A percentile compares a stretch with the other conserved stretches of the same genome.
Evolutionary conservation across 1,140 invertebrate species (phyloP).

Genomic region (Philopotamus ludificatus): DNA sequence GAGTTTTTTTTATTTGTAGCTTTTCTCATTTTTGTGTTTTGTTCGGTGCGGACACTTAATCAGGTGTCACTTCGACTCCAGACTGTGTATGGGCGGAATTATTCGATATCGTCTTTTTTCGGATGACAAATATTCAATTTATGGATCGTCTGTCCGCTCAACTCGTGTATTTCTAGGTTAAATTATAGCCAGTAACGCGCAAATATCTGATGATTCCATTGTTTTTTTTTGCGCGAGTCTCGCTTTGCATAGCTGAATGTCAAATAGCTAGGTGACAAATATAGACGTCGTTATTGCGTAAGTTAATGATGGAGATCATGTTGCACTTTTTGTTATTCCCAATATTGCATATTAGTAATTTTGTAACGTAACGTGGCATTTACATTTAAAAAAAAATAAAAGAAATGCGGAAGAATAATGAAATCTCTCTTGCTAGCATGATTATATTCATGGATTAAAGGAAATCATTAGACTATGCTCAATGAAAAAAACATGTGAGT

Average conservation of each 20-base stretch:
- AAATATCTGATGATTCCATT: not conserved
- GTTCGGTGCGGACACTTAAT: not conserved
- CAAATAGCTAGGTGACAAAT: not conserved
- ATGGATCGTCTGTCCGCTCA: not conserved
- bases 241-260: not conserved
- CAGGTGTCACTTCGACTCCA: not conserved
- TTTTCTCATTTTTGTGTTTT: no score
- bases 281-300: no score
- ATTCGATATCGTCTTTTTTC: slow-evolving; percentile 15
- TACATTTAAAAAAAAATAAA: no score
- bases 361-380: no score
- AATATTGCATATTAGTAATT: no score
- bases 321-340: no score
- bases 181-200: not conserved
- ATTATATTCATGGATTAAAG: no score
- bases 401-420: no score
- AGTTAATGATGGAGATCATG: no score
- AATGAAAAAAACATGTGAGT: no score
- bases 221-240: not conserved
- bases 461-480: no score
- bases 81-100: slow-evolving; percentile 15
- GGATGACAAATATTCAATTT: slow-evolving; percentile 25
- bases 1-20: not conserved
- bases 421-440: no score
- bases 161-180: not conserved